Evolutionary conservation across 1,140 invertebrate species (phyloP), one percentile per base, ranked within the genome.

Genomic region (Camponotus pennsylvanicus): DNA sequence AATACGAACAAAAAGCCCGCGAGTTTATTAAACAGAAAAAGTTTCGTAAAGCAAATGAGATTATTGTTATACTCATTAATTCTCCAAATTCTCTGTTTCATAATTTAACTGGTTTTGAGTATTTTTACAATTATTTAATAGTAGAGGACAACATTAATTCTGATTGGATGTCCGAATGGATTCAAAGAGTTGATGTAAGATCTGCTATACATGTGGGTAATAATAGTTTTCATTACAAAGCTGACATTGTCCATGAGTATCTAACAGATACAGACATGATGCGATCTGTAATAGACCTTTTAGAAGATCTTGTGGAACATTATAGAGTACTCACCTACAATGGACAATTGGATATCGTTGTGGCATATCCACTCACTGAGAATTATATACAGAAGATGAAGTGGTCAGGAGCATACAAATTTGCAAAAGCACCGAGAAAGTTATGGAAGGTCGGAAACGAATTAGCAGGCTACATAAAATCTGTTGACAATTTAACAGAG

Each of bases 271-370:
- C n/a, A n/a, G 98, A 99, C 95, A 96, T 99, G 0, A 98, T 98
- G 97, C 96, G 98, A 90, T 98, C 97, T 0, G 96, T 98, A 34
- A 97, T 97, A 57, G 96, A 96, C 1, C 97, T 97, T 96, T 95
- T 99, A 66, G 95, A 96, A 7, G 96, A 97, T 78, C 93, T 99
- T 0, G 82, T 96, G 95, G 89, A 96, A 92, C 69, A 96, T 82
- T 98, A 98, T 90, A 96, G 96, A 93, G 96, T 97, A 5, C 94
- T 97, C 6, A 96, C 97, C 69, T 98, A 98, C 92, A 98, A 97
- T 92, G 98, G 98, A 0, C 98, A 98, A 91, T 92, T 98, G 55
- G 98, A 98, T 92, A 97, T 98, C 21, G 98, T 98, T 90, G 97
- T 98, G 2, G 97, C 98, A 1, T 98, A 98, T 93, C 97, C 97